phyloP scores from a whole-genome alignment of 2,113 vertebrate species.

The Daubentonia madagascariensis region DNA sequence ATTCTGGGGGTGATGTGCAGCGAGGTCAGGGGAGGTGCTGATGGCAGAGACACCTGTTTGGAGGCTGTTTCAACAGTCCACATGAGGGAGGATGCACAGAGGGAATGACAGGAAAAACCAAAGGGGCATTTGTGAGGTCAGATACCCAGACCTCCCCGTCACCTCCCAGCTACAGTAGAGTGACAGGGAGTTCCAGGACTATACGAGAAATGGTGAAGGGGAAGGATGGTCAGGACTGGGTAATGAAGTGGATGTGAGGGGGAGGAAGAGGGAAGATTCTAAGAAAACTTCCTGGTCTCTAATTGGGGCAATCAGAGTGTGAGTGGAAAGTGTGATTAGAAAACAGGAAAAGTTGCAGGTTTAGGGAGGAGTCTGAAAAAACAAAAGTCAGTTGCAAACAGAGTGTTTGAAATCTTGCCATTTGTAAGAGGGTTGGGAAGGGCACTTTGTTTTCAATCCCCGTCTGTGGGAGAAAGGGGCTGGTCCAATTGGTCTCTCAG shows the following conservation, averaged over 20 bases:
- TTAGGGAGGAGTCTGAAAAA: not conserved
- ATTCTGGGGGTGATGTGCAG: not conserved
- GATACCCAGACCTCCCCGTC: not conserved
- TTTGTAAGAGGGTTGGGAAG: not conserved
- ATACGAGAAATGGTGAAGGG: not conserved
- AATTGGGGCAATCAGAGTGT: not conserved
- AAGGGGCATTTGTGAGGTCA: not conserved
- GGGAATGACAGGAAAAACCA: not conserved
- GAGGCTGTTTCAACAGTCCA: not conserved
- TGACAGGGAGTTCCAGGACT: not conserved
- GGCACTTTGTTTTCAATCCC: not conserved
- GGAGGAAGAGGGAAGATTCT: not conserved
- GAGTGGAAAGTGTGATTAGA: not conserved
- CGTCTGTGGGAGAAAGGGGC: not conserved
- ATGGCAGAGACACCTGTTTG: not conserved
- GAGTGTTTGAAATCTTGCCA: not conserved
- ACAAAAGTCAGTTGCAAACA: not conserved
- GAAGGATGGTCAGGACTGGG: too few species aligned
- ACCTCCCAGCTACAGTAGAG: not conserved
- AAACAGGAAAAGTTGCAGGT: not conserved
- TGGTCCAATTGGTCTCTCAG: not conserved
- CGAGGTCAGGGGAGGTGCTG: rapidly evolving
- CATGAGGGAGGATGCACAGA: not conserved
- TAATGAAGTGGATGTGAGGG: rapidly evolving
- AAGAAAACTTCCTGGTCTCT: not conserved